Base-by-base conservation (phyloP, 2,888 invertebrate species). In the Choreutis nemorana region DNA sequence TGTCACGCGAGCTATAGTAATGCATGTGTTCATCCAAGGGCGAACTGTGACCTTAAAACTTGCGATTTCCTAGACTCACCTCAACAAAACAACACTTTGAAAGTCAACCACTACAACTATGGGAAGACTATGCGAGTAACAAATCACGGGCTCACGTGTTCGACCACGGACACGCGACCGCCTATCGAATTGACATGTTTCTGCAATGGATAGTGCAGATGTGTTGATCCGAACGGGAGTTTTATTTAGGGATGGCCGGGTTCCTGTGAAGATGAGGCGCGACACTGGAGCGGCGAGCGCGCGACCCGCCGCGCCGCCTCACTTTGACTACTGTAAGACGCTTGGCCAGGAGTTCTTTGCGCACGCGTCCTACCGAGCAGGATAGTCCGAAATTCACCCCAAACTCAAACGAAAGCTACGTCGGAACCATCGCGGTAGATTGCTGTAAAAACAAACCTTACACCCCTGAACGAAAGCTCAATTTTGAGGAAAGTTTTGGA, bases 261-360 rank as follows among this genome's bases (percentile, higher is more conserved):
- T n/a, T n/a, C n/a, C n/a, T n/a, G n/a, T n/a, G n/a, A n/a, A n/a
- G 31, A 38, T 64, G 32, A 52, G 66, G 50, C 60, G 56, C 48
- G 40, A 57, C 63, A 51, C 60, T 61, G 50, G 60, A 52, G 81
- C 60, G 81, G 72, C 81, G 81, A 55, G 70, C 83, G 62, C 79
- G 80, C 66, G 67, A 80, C 45, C 75, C 77, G 59, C 78, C 83
- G 55, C 80, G 81, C 65, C 81, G 82, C 62, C 77, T 60, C 48
- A 53, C 56, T 70, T 59, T 62, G 57, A 72, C 65, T n/a, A n/a
- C n/a, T 68, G 64, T 63, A 57, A 50, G 31, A 49, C 53, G 54
- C 55, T 48, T 62, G 53, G 45, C 42, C 48, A 51, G 55, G 41
- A 44, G 44, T 44, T 56, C 55, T 58, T 57, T 52, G 70, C 77